Conservation (phyloP, 1,140 invertebrate species). For the Drosophila melanica region DNA sequence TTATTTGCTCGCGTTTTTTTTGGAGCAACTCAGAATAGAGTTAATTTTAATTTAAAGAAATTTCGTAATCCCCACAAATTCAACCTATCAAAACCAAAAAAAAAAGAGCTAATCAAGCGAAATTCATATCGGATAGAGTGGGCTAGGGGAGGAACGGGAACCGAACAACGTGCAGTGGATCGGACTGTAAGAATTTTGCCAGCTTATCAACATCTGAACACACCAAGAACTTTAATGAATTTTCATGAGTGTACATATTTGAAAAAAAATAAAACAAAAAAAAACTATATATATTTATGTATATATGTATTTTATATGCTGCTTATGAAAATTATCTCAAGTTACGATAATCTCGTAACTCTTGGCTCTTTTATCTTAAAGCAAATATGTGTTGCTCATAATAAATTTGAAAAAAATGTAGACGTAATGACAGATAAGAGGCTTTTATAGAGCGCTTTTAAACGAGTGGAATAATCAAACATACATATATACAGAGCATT, state of each 20-base stretch:
- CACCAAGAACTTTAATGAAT: conserved; percentile 10
- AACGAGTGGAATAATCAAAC: not conserved
- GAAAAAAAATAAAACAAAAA: not conserved
- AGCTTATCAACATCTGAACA: conserved; percentile 29
- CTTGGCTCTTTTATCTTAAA: conserved; percentile 21
- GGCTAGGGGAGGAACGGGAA: not conserved
- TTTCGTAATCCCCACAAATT: conserved; percentile 30
- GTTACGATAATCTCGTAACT: conserved; percentile 21
- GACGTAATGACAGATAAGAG: conserved; percentile 38
- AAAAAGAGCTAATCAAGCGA: conserved; percentile 37
- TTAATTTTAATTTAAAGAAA: conserved; percentile 26
- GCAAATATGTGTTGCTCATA: conserved; percentile 14
- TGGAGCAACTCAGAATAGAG: conserved; percentile 2
- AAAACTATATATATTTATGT: not conserved
- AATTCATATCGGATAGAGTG: conserved; percentile 7
- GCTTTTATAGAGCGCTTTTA: conserved; percentile 22
- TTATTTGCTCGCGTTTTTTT: conserved; percentile 25
- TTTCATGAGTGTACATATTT: conserved; percentile 12
- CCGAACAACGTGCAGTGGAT: not conserved
- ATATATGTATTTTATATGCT: not conserved
- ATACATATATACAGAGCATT: not conserved
- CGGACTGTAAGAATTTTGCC: not conserved
- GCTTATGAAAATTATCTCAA: conserved; percentile 20
- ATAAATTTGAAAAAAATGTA: conserved; percentile 9
- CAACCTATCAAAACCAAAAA: not conserved